Conservation (phyloP, 1,140 invertebrate genomes). For the Pseudomyrmex cubaensis region DNA sequence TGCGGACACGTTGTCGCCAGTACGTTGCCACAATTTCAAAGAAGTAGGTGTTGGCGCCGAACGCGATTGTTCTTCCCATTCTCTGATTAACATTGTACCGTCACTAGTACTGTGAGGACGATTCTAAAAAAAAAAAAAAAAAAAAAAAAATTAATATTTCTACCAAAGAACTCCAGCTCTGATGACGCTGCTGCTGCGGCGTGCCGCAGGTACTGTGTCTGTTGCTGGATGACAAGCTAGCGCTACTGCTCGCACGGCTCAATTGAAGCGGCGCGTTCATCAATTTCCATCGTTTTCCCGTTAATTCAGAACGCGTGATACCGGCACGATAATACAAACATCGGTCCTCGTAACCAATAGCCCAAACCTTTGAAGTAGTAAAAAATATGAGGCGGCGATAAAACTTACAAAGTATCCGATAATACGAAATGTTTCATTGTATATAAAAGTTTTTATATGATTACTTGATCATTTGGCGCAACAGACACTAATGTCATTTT, state of each 20-base stretch:
- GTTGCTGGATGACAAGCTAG: conserved; percentile 86
- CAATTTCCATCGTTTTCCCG: conserved; percentile 94
- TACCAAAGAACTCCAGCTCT: conserved; percentile 85
- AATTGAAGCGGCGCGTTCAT: conserved; percentile 92
- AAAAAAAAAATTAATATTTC: conserved; percentile 47
- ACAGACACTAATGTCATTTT: conserved; percentile 93
- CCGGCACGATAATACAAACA: conserved; percentile 92
- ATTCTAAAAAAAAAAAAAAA: conserved; percentile 76
- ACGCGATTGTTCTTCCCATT: conserved; percentile 87
- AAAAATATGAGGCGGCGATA: not conserved
- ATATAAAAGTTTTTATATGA: conserved; percentile 19
- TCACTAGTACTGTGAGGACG: conserved; percentile 86
- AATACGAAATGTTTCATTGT: not conserved
- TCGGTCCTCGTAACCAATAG: conserved; percentile 90
- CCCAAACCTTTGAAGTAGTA: conserved; percentile 86
- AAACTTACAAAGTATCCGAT: conserved; percentile 25
- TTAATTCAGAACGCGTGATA: conserved; percentile 91
- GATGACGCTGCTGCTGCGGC: conserved; percentile 81
- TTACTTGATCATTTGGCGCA: conserved; percentile 93
- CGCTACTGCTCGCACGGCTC: conserved; percentile 91
- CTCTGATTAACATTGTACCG: conserved; percentile 79
- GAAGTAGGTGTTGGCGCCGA: conserved; percentile 86
- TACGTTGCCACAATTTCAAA: conserved; percentile 82
- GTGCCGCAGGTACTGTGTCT: conserved; percentile 86
- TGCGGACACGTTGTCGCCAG: conserved; percentile 67